Evolutionary conservation across 2,113 vertebrate species (phyloP).

Genomic region (Coregonus clupeaformis): DNA sequence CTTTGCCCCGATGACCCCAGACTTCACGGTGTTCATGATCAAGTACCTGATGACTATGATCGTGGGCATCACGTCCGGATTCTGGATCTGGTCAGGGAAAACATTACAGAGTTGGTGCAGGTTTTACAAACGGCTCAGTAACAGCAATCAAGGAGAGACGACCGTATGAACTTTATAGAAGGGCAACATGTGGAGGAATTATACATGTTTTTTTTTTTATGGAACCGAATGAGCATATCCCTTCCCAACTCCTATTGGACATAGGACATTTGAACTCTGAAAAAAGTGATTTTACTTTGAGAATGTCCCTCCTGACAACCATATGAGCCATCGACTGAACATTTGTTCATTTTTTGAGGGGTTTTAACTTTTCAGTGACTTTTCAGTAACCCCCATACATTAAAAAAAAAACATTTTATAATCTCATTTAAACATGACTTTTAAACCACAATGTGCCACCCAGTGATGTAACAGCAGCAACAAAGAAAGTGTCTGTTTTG

Average conservation of each 20-base stretch:
- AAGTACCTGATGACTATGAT: conserved; percentile 97
- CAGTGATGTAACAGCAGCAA: not conserved
- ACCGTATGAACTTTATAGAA: conserved; percentile 75
- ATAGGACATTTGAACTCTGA: not conserved
- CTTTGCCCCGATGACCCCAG: conserved; percentile 81
- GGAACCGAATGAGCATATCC: not conserved
- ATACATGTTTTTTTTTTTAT: not conserved
- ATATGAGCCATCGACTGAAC: conserved; percentile 8
- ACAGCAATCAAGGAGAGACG: conserved; percentile 81
- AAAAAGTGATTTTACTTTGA: not conserved
- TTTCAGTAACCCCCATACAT: not conserved
- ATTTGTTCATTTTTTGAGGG: not conserved
- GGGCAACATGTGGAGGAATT: conserved; percentile 15
- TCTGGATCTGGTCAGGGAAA: conserved; percentile 96
- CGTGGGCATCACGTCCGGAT: conserved; percentile 88
- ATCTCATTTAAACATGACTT: not conserved
- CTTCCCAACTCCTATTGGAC: not conserved
- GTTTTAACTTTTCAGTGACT: not conserved
- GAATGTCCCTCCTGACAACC: conserved; percentile 3
- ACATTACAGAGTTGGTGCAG: conserved; percentile 89
- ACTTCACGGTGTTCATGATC: conserved; percentile 93
- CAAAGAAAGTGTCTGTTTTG: not conserved
- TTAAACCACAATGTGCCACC: not conserved
- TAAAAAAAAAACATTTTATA: not conserved
- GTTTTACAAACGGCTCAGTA: conserved; percentile 86